Evolutionary conservation across 2,113 vertebrate genomes (phyloP), one percentile per base, ranked within the genome.

Genomic region (Riparia riparia): DNA sequence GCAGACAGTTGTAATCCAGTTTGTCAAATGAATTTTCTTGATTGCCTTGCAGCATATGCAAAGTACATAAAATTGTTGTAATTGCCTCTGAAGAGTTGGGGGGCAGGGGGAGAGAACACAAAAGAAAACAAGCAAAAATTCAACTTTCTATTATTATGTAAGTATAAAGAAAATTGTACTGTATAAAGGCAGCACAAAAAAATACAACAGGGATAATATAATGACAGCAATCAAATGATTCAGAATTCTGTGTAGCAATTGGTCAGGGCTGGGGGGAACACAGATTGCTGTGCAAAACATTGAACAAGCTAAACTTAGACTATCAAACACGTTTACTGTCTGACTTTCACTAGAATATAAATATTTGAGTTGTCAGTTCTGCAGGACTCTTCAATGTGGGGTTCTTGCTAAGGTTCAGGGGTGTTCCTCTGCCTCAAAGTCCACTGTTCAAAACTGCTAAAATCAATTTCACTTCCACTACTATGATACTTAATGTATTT

Each of bases 21-120:
- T 97, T 97, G 95, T 97, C 95, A 96, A 89, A 96, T 94, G 95
- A 96, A 95, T 97, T 95, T 97, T 96, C 87, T 91, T 95, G 93
- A 96, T 97, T 96, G 94, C 85, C 58, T 97, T 94, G 91, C 79
- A 92, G 91, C 82, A 85, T 92, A 96, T 96, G 96, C 86, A 93
- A 89, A 95, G 54, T 93, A 94, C 83, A 97, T 85, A 84, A 83
- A 96, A 95, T 93, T 94, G 82, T 96, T 89, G 81, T 97, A 97
- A 97, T 97, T 96, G 94, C 95, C 60, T 91, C 54, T 92, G 69
- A 95, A 94, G 73, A 42, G 41, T 12, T 70, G 28, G 29, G 31
- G 34, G 34, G 8, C 19, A 45, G 49, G 42, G 17, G 24, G 19
- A 39, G 31, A 74, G n/a, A 51, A 37, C 29, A 79, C 76, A 95